Conservation (phyloP, 2,888 invertebrate genomes). For the Crepidodera aurea region DNA sequence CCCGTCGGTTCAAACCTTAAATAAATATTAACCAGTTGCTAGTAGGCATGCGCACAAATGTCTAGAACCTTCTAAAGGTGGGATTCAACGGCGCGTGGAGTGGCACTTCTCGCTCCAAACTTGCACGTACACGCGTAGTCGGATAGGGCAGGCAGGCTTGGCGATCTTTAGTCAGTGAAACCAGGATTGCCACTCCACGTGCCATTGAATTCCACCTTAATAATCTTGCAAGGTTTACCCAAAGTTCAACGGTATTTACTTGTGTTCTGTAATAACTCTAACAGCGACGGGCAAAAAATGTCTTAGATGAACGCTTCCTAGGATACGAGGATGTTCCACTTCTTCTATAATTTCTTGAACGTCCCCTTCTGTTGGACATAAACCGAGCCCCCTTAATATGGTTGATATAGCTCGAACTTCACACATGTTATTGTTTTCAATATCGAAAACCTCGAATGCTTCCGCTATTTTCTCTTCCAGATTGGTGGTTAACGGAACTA, state of each 20-base stretch:
- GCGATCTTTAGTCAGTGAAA: too few relatives aligned
- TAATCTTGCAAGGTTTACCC: too few relatives aligned
- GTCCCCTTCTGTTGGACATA: conserved; percentile 90
- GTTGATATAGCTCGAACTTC: conserved; percentile 93
- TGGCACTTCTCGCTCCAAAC: too few relatives aligned
- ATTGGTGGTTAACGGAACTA: conserved; percentile 67
- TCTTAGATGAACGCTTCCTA: conserved; percentile 76
- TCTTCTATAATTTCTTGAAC: conserved; percentile 86
- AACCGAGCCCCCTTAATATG: conserved; percentile 85
- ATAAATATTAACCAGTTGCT: too few relatives aligned
- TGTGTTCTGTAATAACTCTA: conserved; percentile 81
- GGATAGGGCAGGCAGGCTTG: too few relatives aligned
- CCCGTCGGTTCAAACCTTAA: conserved; percentile 82
- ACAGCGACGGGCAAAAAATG: conserved; percentile 83
- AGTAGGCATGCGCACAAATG: too few relatives aligned
- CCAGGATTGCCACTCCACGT: too few relatives aligned
- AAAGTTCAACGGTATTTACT: too few relatives aligned
- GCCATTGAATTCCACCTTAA: too few relatives aligned
- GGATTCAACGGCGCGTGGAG: too few relatives aligned
- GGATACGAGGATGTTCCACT: conserved; percentile 82
- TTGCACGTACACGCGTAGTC: too few relatives aligned
- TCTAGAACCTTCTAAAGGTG: too few relatives aligned
- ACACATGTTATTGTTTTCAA: conserved; percentile 84
- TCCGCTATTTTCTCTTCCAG: conserved; percentile 83
- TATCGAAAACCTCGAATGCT: conserved; percentile 91